Evolutionary conservation across 2,797 vertebrate species (phyloP).

Genomic region (Petrocephalus sullivani): DNA sequence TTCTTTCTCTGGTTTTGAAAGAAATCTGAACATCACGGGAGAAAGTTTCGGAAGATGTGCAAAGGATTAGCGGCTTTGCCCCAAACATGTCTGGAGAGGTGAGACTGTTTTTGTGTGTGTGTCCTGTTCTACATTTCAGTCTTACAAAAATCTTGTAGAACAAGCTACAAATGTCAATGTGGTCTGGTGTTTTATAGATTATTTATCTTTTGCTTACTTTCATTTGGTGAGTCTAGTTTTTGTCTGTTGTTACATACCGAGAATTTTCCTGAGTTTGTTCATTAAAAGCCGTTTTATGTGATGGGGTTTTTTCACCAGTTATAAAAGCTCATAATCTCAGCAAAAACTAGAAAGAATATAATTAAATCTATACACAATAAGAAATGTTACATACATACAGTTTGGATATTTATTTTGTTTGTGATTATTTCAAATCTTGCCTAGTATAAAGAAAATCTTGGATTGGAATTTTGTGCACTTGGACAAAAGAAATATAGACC

Average conservation of each 20-base stretch:
- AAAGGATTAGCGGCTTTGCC: conserved; percentile 86
- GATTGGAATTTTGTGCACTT: background rate
- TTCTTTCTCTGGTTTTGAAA: conserved; percentile 29
- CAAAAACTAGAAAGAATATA: background rate
- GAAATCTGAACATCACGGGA: conserved; percentile 31
- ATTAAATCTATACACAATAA: background rate
- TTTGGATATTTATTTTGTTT: background rate
- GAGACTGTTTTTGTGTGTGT: conserved; percentile 45
- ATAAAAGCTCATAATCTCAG: background rate
- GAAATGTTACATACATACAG: background rate
- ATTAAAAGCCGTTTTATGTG: background rate
- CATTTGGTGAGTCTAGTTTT: background rate
- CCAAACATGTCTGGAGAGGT: conserved; percentile 84
- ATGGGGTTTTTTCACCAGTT: background rate
- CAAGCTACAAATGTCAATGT: background rate
- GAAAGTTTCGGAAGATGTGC: conserved; percentile 73
- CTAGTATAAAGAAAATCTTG: background rate
- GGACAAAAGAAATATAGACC: background rate
- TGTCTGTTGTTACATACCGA: background rate
- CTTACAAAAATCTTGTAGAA: background rate
- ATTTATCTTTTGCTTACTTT: background rate
- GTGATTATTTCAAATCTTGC: background rate
- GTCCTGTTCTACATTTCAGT: background rate
- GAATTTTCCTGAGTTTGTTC: background rate
- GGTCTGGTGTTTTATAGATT: background rate